Conservation (phyloP, 2,113 vertebrate genomes). For the Anser cygnoides region DNA sequence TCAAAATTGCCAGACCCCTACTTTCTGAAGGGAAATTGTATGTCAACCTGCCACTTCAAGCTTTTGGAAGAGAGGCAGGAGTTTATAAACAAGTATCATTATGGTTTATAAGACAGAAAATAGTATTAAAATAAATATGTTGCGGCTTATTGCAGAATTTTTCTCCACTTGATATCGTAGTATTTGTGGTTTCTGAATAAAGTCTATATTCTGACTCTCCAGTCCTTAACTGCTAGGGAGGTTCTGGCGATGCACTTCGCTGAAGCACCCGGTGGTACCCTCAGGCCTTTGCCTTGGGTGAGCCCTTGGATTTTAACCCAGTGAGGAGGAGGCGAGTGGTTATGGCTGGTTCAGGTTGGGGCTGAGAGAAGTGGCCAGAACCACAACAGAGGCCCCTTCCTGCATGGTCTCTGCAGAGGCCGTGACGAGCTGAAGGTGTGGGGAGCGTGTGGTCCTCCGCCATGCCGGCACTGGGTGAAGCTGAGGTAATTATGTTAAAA, state of each 20-base stretch:
- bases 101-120: not conserved
- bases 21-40: not conserved
- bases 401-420: not conserved
- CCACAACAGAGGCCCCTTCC: not conserved
- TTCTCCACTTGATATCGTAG: not conserved
- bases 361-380: not conserved
- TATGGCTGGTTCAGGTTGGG: not conserved
- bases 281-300: not conserved
- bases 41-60: not conserved
- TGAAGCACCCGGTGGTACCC: not conserved
- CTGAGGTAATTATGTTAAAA: not conserved
- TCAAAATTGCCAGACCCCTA: conserved; percentile 32
- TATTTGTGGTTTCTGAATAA: not conserved
- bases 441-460: rapidly evolving
- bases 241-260: not conserved
- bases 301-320: not conserved
- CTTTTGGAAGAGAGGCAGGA: not conserved
- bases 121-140: not conserved
- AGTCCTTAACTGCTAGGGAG: not conserved
- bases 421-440: not conserved
- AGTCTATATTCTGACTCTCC: not conserved
- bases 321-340: not conserved
- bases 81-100: not conserved
- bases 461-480: not conserved
- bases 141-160: not conserved